Base-by-base conservation (phyloP, 2,797 vertebrate genomes). In the Arnoldichthys spilopterus region DNA sequence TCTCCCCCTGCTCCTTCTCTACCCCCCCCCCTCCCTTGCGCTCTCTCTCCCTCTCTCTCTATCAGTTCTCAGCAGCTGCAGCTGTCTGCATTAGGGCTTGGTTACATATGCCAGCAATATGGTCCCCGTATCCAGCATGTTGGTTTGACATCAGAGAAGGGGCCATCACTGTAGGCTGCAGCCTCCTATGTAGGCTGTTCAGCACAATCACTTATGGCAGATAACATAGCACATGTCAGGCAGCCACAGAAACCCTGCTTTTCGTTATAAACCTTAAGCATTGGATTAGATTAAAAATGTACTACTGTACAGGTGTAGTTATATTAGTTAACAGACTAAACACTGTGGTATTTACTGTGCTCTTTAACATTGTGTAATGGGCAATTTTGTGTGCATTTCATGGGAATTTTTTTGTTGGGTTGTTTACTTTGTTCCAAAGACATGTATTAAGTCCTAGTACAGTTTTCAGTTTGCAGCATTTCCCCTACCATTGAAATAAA, bases 111-210 rank as follows among this genome's bases (percentile, higher is more conserved):
- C 63, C 73, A 80, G 72, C 22, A 67, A 72, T 69, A 77, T 81
- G 66, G 72, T 76, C 70, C 80, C 77, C 72, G 62, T 71, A 45
- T 78, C 76, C 77, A 79, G 74, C 77, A 77, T 81, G 53, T 87
- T 89, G 89, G 86, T 87, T 81, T n/a, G 74, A 86, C 88, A 87
- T 88, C 86, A 90, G 85, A 84, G 74, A 78, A 88, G 80, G 77
- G 68, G 64, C 80, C 26, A 82, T 75, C 70, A 79, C 83, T 70
- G 81, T 11, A 24, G 74, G 69, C 79, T 76, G 72, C 83, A 86
- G 77, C 34, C 68, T 76, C 63, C 69, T 68, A 20, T 58, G 69
- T 49, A 81, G 88, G 80, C 74, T 4, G 72, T 71, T 63, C 47
- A 49, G 76, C 61, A 51, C 66, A 34, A 34, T 59, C 68, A 70